Evolutionary conservation across 1,140 invertebrate species (phyloP), one percentile per base, ranked within the genome.

Genomic region (Ruditapes philippinarum): DNA sequence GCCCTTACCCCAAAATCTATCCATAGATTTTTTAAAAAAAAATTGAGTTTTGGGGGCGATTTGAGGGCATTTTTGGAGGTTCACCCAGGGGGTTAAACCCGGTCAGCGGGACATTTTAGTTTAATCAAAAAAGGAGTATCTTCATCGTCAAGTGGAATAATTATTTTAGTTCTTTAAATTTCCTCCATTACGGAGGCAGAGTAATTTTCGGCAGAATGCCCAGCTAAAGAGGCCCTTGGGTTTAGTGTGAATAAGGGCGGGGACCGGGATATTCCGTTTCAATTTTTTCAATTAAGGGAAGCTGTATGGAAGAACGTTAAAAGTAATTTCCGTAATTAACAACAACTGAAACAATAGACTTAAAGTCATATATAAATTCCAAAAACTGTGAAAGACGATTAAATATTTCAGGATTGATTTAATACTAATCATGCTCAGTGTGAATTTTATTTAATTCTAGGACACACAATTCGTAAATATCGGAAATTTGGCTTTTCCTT

Each of bases 101-200:
- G 97, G 95, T 99, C 98, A 5, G 99, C 98, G 40, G 98, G 97
- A 95, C 99, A 98, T 81, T 98, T 97, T 90, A 99, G 97, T 97
- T 99, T 99, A 74, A 99, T 99, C 96, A 99, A 97, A 97, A 99
- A 99, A 76, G 99, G 99, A 87, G 98, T 99, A 96, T 99, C 98
- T 97, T 99, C 99, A 95, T 99, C 99, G 96, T 99, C 99, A 96
- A 99, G 99, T 95, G 99, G 99, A 97, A 99, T 99, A 96, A 99
- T 99, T 94, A 99, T 98, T 97, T 99, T 99, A 89, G 99, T 99
- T 97, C 99, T 98, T 68, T 89, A 82, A 74, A 74, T 81, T 74
- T 89, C 94, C 96, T 98, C 98, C 98, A 98, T 98, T 85, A 89
- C 92, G 94, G 92, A 95, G 95, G 95, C 91, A 90, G n/a, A n/a